These are phyloP conservation scores for Macaca nemestrina DNA, from an alignment of 2,113 vertebrate species.

Conservation along the genomic window DNA sequence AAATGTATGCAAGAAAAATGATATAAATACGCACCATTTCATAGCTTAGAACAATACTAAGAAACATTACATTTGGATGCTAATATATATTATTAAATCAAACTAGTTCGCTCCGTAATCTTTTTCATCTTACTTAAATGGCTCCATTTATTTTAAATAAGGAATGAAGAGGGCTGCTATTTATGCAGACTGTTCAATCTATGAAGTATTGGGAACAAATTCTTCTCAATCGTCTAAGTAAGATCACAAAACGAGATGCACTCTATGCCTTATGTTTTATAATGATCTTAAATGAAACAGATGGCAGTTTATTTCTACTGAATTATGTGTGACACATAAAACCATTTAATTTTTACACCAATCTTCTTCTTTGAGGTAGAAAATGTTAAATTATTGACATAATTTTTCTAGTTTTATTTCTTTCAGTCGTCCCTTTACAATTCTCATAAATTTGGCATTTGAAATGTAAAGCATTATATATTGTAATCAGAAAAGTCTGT, in stretches of 20 bases:
- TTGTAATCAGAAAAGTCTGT: background rate
- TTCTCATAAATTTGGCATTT: background rate
- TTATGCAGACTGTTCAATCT: background rate
- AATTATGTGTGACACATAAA: background rate
- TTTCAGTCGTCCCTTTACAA: background rate
- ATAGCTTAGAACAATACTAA: background rate
- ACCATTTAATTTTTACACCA: constrained; percentile 33
- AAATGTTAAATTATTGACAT: constrained; percentile 23
- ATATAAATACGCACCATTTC: background rate
- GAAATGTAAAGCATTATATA: background rate
- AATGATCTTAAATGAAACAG: constrained; percentile 21
- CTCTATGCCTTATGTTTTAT: constrained; percentile 1
- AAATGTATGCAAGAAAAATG: background rate
- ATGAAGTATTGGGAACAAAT: background rate
- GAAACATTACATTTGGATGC: background rate
- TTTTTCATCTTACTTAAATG: background rate
- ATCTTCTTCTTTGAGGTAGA: constrained; percentile 10
- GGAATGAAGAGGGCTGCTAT: background rate
- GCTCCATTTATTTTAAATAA: background rate
- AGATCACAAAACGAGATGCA: constrained; percentile 16
- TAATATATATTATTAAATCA: background rate
- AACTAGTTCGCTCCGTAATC: background rate
- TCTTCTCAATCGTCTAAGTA: background rate
- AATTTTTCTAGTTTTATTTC: background rate
- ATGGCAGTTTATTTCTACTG: constrained; percentile 31